Evolutionary conservation across 1,140 invertebrate species (phyloP).

Genomic region (Tyrophagus putrescentiae): DNA sequence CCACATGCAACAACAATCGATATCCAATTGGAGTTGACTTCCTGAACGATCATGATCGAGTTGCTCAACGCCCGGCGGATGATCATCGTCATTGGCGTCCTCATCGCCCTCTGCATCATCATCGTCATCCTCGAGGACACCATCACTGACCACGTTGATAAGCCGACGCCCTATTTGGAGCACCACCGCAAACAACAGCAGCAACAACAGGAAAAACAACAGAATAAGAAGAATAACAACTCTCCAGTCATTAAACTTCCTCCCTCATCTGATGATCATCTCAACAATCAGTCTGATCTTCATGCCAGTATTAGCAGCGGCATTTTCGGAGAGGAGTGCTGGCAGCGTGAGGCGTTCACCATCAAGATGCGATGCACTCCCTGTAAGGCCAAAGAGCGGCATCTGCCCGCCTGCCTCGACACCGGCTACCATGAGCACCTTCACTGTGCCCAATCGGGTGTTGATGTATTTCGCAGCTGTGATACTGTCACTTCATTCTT

Average conservation of each 20-base stretch:
- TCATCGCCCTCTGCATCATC: constrained; percentile 11
- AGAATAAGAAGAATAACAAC: no score
- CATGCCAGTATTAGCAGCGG: no score
- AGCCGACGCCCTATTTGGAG: neutral
- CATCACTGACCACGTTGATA: constrained; percentile 10
- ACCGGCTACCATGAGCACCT: constrained; percentile 54
- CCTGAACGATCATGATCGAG: constrained; percentile 8
- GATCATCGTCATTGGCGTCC: neutral
- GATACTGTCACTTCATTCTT: constrained; percentile 41
- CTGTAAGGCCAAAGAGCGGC: constrained; percentile 44
- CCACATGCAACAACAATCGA: no score
- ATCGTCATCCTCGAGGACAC: constrained; percentile 12
- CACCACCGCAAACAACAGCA: neutral
- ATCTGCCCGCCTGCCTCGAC: constrained; percentile 48
- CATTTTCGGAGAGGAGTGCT: constrained; percentile 27
- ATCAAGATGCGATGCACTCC: constrained; percentile 40
- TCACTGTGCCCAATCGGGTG: constrained; percentile 49
- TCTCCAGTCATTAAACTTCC: neutral
- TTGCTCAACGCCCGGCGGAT: constrained; percentile 5
- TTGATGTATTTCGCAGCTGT: constrained; percentile 41
- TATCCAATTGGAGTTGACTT: neutral
- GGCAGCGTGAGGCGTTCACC: constrained; percentile 27
- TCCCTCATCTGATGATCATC: neutral
- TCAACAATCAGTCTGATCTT: no score
- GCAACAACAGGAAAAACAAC: neutral